These are phyloP conservation scores for Mystacornis crossleyi DNA, from an alignment of 2,113 vertebrate genomes.

Conservation along the genomic window DNA sequence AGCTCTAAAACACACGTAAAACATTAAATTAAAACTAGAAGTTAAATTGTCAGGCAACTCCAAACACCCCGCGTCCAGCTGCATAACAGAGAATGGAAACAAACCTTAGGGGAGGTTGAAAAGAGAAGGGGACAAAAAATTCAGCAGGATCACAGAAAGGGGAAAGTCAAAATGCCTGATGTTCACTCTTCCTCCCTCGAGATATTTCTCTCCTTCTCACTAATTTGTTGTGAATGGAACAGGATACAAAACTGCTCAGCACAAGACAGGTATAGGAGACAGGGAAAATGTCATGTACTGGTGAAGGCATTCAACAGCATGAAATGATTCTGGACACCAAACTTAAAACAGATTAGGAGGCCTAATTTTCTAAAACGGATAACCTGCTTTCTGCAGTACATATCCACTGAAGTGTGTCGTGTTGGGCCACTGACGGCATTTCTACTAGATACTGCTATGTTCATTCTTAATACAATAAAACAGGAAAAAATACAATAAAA, in stretches of 20 bases:
- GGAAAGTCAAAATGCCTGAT: neutral
- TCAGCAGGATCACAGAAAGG: neutral
- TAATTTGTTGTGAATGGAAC: neutral
- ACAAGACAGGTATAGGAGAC: neutral
- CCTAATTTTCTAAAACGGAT: neutral
- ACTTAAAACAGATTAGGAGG: neutral
- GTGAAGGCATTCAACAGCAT: neutral
- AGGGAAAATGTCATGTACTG: neutral
- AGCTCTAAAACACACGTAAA: slow-evolving; percentile 13
- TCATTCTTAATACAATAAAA: neutral
- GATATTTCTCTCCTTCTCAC: neutral
- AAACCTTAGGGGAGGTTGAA: neutral
- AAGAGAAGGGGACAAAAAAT: neutral
- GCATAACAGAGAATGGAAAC: neutral
- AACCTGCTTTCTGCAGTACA: neutral
- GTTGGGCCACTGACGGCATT: neutral
- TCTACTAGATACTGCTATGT: neutral
- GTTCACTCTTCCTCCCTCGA: neutral
- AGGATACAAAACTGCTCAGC: neutral
- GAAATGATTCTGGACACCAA: neutral
- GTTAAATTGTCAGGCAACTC: neutral
- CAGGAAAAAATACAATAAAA: neutral
- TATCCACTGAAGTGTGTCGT: neutral
- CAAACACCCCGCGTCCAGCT: neutral
- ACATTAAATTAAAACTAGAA: slow-evolving; percentile 29